These are phyloP conservation scores for Sabatieria punctata DNA, from an alignment of 2,888 invertebrate genomes.

Conservation along the genomic window DNA sequence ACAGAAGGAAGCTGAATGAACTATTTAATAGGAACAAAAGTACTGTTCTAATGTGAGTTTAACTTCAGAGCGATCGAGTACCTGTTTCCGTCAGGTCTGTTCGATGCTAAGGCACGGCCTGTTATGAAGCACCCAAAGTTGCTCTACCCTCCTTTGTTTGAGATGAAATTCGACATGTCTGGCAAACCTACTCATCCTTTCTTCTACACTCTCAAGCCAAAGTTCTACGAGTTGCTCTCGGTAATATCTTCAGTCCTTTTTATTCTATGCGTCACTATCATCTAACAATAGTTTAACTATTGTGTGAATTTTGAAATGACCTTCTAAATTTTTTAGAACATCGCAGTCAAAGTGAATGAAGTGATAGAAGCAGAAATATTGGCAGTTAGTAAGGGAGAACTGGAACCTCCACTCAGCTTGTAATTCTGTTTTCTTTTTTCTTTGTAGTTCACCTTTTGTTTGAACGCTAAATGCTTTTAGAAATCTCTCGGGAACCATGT, in stretches of 20 bases:
- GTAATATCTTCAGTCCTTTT: conserved; percentile 39
- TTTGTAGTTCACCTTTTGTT: no score
- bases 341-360: no score
- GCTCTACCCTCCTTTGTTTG: conserved; percentile 44
- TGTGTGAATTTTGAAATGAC: no score
- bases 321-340: conserved; percentile 1
- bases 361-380: no score
- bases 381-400: no score
- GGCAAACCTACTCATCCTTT: conserved; percentile 77
- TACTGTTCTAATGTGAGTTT: not conserved
- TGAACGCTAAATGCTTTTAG: no score
- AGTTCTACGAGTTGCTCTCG: conserved; percentile 62
- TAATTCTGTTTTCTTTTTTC: no score
- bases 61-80: conserved; percentile 63
- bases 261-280: not conserved
- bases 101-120: conserved; percentile 64
- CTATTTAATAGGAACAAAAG: no score
- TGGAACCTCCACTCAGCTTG: no score
- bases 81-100: conserved; percentile 85
- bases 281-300: conserved; percentile 5
- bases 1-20: no score
- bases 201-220: conserved; percentile 75
- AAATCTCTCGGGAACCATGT: no score
- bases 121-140: conserved; percentile 73
- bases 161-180: conserved; percentile 39